Conservation (phyloP, 2,888 invertebrate species). For the Monoplex corrugatus region DNA sequence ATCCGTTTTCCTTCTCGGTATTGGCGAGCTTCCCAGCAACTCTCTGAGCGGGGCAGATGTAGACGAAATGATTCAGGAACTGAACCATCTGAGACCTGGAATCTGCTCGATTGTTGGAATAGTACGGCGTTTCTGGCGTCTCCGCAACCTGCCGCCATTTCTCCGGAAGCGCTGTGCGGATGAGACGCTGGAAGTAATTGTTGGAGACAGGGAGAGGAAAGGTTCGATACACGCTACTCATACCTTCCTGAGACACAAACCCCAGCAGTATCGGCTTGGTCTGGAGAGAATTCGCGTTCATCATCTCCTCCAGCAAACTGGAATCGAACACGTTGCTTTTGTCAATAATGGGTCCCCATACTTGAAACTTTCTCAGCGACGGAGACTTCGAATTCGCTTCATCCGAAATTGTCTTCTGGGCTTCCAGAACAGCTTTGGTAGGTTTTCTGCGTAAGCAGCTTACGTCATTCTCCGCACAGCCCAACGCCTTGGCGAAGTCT, state of each 20-base stretch:
- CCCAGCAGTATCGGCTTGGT: slow-evolving; percentile 67
- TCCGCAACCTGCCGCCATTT: slow-evolving; percentile 17
- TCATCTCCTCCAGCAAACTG: slow-evolving; percentile 38
- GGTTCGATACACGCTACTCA: slow-evolving; percentile 58
- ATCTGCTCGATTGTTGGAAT: background rate
- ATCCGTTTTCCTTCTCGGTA: background rate
- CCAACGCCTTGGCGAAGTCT: slow-evolving; percentile 57
- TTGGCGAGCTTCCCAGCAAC: slow-evolving; percentile 53
- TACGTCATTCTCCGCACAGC: slow-evolving; percentile 58
- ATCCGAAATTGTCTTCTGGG: slow-evolving; percentile 54
- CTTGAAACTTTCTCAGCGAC: slow-evolving; percentile 62
- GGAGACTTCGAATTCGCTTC: slow-evolving; percentile 49
- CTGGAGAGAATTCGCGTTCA: slow-evolving; percentile 16
- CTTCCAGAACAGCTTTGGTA: slow-evolving; percentile 60
- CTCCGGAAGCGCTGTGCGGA: slow-evolving; percentile 3
- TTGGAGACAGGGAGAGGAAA: slow-evolving; percentile 53
- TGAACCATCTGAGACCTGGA: slow-evolving; percentile 30
- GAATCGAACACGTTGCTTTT: slow-evolving; percentile 39
- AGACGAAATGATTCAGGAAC: slow-evolving; percentile 56
- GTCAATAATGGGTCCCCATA: slow-evolving; percentile 68
- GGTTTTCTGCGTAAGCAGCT: slow-evolving; percentile 60
- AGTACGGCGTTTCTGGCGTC: slow-evolving; percentile 25
- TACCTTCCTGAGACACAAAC: slow-evolving; percentile 62
- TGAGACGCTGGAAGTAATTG: slow-evolving; percentile 23
- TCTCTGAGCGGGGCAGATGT: slow-evolving; percentile 60